Evolutionary conservation across 2,888 invertebrate genomes (phyloP).

Genomic region (Eupithecia centaureata): DNA sequence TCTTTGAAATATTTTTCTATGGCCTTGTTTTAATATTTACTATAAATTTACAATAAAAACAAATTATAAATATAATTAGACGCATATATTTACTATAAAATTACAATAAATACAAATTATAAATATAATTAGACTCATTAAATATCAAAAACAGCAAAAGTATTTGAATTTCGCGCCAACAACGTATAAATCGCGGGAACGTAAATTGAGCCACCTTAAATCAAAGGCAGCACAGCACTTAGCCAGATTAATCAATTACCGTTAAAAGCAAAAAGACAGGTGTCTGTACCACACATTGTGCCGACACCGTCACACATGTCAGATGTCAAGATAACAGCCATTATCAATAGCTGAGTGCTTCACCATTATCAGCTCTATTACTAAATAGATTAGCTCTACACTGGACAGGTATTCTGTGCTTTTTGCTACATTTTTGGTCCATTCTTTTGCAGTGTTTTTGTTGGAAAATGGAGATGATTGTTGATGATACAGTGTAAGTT

Average conservation of each 20-base stretch:
- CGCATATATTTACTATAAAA: no score
- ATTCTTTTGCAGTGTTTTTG: conserved; percentile 30
- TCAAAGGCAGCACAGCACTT: not conserved
- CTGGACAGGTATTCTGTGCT: not conserved
- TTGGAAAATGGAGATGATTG: conserved; percentile 44
- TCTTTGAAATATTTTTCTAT: no score
- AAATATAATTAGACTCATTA: no score
- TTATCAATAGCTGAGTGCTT: conserved; percentile 28
- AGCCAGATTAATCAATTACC: conserved; percentile 4
- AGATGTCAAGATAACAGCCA: conserved; percentile 32
- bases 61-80: no score
- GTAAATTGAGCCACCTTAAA: not conserved
- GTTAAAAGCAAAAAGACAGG: conserved; percentile 20
- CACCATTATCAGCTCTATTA: conserved; percentile 33
- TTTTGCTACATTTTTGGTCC: not conserved
- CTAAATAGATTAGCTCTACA: conserved; percentile 24
- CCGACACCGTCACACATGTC: not conserved
- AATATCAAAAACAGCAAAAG: not conserved
- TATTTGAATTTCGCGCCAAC: not conserved
- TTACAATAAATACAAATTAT: no score
- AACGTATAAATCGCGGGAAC: no score
- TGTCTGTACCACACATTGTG: conserved; percentile 31
- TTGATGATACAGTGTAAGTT: conserved; percentile 44
- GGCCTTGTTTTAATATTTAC: no score
- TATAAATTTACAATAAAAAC: no score